A percentile compares a stretch with the other conserved stretches of the same genome.
Evolutionary conservation across 2,113 vertebrate genomes (phyloP).

Genomic region (Dicentrarchus labrax): DNA sequence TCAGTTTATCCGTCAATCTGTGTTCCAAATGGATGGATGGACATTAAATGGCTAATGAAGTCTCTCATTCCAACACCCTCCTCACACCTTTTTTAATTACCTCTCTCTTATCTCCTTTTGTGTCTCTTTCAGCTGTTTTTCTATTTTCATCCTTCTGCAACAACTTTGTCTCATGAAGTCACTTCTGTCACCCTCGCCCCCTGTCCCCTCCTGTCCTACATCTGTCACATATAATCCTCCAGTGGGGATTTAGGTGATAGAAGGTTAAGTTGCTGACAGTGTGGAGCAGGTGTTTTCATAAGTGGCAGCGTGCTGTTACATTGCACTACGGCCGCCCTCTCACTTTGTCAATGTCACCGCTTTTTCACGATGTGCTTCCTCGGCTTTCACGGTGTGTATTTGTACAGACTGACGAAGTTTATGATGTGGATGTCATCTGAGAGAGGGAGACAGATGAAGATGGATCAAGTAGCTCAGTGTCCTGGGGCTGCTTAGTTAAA

Average conservation of each 20-base stretch:
- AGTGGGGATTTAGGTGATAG: conserved; percentile 63
- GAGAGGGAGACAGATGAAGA: conserved; percentile 49
- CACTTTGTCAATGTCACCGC: conserved; percentile 79
- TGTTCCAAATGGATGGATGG: not conserved
- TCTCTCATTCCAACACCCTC: conserved; percentile 9
- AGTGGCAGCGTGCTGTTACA: conserved; percentile 66
- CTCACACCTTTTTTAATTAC: conserved; percentile 25
- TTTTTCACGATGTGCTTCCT: conserved; percentile 53
- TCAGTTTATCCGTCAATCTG: not conserved
- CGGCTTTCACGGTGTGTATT: conserved; percentile 35
- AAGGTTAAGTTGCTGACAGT: conserved; percentile 77
- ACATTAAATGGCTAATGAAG: conserved; percentile 6
- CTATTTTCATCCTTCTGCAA: conserved; percentile 16
- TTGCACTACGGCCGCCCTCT: conserved; percentile 55
- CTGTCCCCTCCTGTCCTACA: conserved; percentile 49
- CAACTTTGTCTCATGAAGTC: conserved; percentile 41
- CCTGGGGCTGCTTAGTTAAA: conserved; percentile 53
- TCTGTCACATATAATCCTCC: conserved; percentile 68
- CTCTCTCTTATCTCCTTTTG: not conserved
- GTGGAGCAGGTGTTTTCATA: conserved; percentile 77
- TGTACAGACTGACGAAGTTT: conserved; percentile 53
- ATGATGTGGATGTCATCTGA: conserved; percentile 63
- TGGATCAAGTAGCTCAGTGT: conserved; percentile 41
- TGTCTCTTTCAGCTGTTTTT: conserved; percentile 14
- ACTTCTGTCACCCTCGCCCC: conserved; percentile 30